Evolutionary conservation across 1,140 invertebrate species (phyloP).

Genomic region (Drosophila mojavensis): DNA sequence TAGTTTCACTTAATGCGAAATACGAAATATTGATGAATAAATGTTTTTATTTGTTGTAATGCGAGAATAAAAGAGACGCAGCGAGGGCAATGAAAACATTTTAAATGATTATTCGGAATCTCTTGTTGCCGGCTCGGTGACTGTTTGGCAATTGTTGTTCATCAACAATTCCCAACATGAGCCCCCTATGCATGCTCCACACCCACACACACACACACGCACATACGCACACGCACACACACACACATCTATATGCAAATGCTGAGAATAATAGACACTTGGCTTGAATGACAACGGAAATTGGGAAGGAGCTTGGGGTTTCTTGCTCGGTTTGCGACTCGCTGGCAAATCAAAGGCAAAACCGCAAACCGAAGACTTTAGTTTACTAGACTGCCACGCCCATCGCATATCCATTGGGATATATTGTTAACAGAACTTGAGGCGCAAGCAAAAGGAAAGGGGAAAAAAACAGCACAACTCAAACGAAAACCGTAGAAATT

Average conservation of each 20-base stretch:
- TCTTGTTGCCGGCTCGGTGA: not conserved
- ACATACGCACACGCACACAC: conserved; percentile 34
- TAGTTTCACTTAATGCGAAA: not conserved
- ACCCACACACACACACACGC: not conserved
- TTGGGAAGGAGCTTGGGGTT: not conserved
- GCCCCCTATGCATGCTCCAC: too few relatives aligned
- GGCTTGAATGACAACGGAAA: conserved; percentile 39
- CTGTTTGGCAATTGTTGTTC: conserved; percentile 19
- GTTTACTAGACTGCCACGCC: conserved; percentile 32
- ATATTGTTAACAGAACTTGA: conserved; percentile 7
- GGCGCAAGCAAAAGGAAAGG: not conserved
- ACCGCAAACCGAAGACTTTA: conserved; percentile 18
- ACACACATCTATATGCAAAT: conserved; percentile 51
- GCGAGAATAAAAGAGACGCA: not conserved
- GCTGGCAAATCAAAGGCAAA: conserved; percentile 34
- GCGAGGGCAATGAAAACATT: not conserved
- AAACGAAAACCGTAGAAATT: conserved; percentile 1
- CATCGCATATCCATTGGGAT: conserved; percentile 7
- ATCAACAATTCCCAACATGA: conserved; percentile 3
- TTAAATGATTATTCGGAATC: conserved; percentile 1
- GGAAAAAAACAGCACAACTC: not conserved
- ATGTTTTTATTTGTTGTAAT: not conserved
- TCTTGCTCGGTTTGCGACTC: conserved; percentile 12
- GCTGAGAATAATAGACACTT: conserved; percentile 63
- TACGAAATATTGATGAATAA: not conserved